phyloP scores from a whole-genome alignment of 2,113 vertebrate genomes.

The Micronisus gabar region DNA sequence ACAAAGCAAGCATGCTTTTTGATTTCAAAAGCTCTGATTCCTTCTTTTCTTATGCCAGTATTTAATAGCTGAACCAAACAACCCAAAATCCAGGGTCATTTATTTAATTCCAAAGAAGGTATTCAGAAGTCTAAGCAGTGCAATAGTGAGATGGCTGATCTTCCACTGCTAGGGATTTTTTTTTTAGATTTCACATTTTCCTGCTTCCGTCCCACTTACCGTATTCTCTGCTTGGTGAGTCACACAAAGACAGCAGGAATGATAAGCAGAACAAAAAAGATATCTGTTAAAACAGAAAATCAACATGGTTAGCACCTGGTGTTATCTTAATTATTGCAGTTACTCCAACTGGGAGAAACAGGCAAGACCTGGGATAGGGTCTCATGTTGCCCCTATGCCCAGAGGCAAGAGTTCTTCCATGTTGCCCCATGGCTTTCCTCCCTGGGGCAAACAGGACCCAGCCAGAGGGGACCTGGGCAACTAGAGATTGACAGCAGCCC shows the following conservation, averaged over 20 bases:
- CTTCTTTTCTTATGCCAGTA: background rate
- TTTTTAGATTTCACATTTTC: background rate
- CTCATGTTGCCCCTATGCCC: background rate
- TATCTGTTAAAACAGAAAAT: slow-evolving; percentile 4
- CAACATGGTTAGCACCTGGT: background rate
- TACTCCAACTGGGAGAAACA: background rate
- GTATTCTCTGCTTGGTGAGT: background rate
- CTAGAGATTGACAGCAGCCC: background rate
- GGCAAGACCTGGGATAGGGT: background rate
- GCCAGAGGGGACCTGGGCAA: background rate
- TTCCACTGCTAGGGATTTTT: background rate
- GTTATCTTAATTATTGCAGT: background rate
- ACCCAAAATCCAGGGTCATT: background rate
- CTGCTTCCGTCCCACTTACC: background rate
- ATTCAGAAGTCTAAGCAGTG: background rate
- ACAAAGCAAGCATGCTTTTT: background rate
- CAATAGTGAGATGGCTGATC: background rate
- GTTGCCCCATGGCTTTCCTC: background rate
- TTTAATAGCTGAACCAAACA: background rate
- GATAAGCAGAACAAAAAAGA: background rate
- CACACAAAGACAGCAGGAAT: background rate
- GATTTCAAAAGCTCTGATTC: background rate
- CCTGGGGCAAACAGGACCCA: background rate
- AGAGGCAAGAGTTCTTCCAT: background rate
- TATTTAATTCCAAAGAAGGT: background rate